phyloP scores from a whole-genome alignment of 1,140 invertebrate species.

The Wiebesia pumilae region DNA sequence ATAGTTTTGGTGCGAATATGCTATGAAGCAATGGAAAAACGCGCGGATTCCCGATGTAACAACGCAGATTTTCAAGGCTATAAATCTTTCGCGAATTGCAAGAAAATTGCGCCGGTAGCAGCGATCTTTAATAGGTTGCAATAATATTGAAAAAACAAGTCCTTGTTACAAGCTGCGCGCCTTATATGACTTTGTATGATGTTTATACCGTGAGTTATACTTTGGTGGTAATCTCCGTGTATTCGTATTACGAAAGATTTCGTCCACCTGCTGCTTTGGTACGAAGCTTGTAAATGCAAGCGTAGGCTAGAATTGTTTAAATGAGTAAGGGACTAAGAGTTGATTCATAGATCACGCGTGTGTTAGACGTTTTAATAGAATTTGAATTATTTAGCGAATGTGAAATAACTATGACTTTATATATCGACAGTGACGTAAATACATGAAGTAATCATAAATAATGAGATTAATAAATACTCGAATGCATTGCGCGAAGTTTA shows the following conservation, averaged over 20 bases:
- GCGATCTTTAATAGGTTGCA: constrained; percentile 5
- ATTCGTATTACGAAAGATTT: constrained; percentile 16
- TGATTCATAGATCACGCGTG: neutral
- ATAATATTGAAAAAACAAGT: constrained; percentile 28
- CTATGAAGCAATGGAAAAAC: neutral
- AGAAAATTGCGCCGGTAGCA: neutral
- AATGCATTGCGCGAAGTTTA: neutral
- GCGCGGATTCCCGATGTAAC: neutral
- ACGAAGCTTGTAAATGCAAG: neutral
- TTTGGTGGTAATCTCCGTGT: neutral
- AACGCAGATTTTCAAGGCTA: constrained; percentile 13
- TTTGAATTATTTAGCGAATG: neutral
- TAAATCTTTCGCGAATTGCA: constrained; percentile 20
- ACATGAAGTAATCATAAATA: neutral
- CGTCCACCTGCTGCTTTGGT: constrained; percentile 24
- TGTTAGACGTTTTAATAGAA: neutral
- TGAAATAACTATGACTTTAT: neutral
- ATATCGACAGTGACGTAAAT: neutral
- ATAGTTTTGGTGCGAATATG: neutral
- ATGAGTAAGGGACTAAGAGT: neutral
- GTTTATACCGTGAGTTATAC: neutral
- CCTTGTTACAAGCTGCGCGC: neutral
- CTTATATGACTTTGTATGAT: constrained; percentile 24
- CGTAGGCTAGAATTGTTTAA: neutral
- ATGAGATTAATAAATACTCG: neutral